These are phyloP conservation scores for Synaphobranchus kaupii DNA, from an alignment of 2,797 vertebrate species.

Conservation along the genomic window DNA sequence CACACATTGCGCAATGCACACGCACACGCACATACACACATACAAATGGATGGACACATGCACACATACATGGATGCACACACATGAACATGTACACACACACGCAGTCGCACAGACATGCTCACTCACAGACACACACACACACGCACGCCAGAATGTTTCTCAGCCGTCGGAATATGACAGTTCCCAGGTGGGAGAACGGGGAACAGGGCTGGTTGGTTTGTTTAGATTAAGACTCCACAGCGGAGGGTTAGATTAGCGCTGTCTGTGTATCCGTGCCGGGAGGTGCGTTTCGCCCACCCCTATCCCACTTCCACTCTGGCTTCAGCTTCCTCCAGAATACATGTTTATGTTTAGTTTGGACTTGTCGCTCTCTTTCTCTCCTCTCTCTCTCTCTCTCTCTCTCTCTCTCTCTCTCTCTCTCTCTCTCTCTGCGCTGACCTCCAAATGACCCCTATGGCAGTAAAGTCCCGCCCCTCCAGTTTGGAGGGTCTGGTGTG, in stretches of 20 bases:
- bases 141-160: slow-evolving; percentile 42
- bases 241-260: slow-evolving; percentile 94
- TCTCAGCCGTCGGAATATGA: slow-evolving; percentile 80
- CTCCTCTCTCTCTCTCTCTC: not conserved
- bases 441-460: slow-evolving; percentile 77
- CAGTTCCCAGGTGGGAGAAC: slow-evolving; percentile 90
- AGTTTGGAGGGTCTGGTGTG: slow-evolving; percentile 41
- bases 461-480: not conserved
- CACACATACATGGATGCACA: too few relatives aligned
- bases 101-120: too few relatives aligned
- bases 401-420: not conserved
- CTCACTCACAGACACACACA: not conserved
- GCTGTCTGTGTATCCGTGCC: slow-evolving; percentile 80
- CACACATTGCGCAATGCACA: too few relatives aligned
- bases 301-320: slow-evolving; percentile 65
- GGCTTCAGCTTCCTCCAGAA: slow-evolving; percentile 78
- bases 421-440: slow-evolving; percentile 72
- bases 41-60: not conserved
- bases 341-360: slow-evolving; percentile 90
- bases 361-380: slow-evolving; percentile 47
- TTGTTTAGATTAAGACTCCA: slow-evolving; percentile 90
- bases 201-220: slow-evolving; percentile 70
- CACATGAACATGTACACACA: too few relatives aligned
- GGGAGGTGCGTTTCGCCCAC: slow-evolving; percentile 61
- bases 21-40: not conserved